A percentile compares a stretch with the other conserved stretches of the same genome.
phyloP scores from a whole-genome alignment of 2,797 vertebrate genomes.

The Orestias chungarensis region DNA sequence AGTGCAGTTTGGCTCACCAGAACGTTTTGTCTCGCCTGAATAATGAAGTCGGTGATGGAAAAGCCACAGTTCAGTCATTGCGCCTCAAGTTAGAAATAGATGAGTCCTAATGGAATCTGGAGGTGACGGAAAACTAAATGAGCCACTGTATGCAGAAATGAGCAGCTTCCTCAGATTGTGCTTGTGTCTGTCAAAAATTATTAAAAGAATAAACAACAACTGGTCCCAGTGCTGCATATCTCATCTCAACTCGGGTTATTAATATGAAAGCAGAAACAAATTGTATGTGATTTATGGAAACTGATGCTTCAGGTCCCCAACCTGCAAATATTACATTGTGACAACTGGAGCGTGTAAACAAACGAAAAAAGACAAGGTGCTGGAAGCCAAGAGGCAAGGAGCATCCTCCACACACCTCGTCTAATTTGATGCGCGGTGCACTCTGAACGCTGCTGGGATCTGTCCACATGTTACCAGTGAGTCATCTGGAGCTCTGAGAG shows the following conservation, averaged over 20 bases:
- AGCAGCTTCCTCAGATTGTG: constrained; percentile 8
- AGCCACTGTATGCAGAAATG: constrained; percentile 42
- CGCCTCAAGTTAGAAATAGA: constrained; percentile 45
- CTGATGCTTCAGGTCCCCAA: neutral
- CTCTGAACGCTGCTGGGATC: constrained; percentile 45
- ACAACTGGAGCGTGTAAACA: neutral
- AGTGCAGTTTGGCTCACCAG: constrained; percentile 62
- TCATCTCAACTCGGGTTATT: neutral
- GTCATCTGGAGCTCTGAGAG: constrained; percentile 52
- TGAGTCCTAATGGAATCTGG: constrained; percentile 51
- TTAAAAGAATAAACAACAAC: neutral
- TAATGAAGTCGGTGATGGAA: constrained; percentile 55
- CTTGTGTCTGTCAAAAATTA: neutral
- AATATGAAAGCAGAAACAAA: neutral
- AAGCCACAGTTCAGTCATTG: constrained; percentile 41
- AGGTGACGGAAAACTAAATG: constrained; percentile 56
- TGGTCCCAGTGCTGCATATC: neutral
- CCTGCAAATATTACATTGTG: constrained; percentile 2
- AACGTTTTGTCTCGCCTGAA: constrained; percentile 51
- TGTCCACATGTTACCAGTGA: constrained; percentile 63
- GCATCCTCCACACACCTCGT: constrained; percentile 41
- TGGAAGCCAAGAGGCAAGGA: constrained; percentile 8
- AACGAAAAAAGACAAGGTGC: too few species aligned
- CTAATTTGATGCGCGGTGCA: constrained; percentile 40
- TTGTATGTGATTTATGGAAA: neutral